Percentiles rank a stretch among this genome's conserved stretches.
Evolutionary conservation across 2,113 vertebrate genomes (phyloP).

Genomic region (Nycticryphes semicollaris): DNA sequence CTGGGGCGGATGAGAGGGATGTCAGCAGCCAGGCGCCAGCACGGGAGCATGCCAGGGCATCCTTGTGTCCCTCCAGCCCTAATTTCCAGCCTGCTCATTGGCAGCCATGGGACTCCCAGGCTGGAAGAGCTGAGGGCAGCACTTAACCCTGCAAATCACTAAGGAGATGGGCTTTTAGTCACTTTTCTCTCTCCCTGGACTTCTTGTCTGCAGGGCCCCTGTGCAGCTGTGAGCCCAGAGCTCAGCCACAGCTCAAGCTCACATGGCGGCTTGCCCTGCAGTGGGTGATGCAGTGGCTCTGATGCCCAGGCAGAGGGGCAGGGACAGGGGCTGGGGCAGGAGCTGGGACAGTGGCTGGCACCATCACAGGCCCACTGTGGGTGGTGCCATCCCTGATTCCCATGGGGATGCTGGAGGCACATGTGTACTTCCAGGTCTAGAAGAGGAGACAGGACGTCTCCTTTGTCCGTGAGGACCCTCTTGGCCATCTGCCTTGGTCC

Average conservation of each 20-base stretch:
- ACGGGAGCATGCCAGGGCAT: rapidly evolving
- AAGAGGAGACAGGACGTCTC: neutral
- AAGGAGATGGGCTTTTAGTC: rapidly evolving
- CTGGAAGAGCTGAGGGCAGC: neutral
- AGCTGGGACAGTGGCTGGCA: neutral
- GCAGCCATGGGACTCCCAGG: neutral
- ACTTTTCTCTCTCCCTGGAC: neutral
- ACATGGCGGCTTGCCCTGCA: rapidly evolving
- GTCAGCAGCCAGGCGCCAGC: rapidly evolving
- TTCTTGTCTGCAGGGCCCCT: neutral
- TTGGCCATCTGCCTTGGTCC: rapidly evolving
- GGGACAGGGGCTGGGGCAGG: neutral
- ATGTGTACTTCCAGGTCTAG: rapidly evolving
- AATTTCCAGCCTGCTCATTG: neutral
- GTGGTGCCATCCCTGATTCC: neutral
- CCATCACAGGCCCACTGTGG: neutral
- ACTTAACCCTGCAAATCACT: neutral
- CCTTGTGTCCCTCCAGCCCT: neutral
- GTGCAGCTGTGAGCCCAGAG: rapidly evolving
- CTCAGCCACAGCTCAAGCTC: rapidly evolving
- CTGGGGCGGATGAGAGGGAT: rapidly evolving
- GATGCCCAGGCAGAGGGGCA: neutral
- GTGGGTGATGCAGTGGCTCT: neutral
- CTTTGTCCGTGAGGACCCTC: neutral
- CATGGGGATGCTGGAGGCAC: neutral